These are phyloP conservation scores for Arion vulgaris DNA, from an alignment of 1,140 invertebrate genomes.

Conservation along the genomic window DNA sequence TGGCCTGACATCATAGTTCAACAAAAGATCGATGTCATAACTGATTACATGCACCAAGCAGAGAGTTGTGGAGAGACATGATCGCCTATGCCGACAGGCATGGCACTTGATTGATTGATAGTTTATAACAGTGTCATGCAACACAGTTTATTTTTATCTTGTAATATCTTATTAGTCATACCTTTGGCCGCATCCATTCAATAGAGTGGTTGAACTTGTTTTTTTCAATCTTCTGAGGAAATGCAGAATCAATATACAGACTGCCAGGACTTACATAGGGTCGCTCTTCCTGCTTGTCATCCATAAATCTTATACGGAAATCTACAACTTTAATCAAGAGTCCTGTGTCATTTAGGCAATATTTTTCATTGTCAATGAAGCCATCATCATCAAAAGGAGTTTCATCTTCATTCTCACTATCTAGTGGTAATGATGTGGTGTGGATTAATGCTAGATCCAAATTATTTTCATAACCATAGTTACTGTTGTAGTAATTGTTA, in stretches of 20 bases:
- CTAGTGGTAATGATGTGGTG: neutral
- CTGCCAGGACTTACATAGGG: conserved; percentile 32
- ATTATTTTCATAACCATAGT: neutral
- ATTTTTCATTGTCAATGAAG: conserved; percentile 10
- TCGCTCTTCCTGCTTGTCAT: conserved; percentile 20
- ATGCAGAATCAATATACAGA: conserved; percentile 49
- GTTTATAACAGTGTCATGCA: no score
- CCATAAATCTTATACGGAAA: conserved; percentile 28
- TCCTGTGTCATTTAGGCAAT: conserved; percentile 2
- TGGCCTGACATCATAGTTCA: no score
- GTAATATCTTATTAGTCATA: conserved; percentile 16
- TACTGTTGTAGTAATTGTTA: neutral
- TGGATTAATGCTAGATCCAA: neutral
- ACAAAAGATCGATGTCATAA: no score
- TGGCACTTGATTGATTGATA: no score
- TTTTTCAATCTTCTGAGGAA: conserved; percentile 45
- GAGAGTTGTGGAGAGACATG: no score
- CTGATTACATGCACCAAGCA: no score
- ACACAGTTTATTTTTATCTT: neutral
- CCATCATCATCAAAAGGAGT: conserved; percentile 41
- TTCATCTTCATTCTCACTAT: conserved; percentile 24
- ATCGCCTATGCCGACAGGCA: no score
- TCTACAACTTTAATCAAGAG: conserved; percentile 26
- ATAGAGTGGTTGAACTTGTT: conserved; percentile 33
- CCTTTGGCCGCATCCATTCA: conserved; percentile 53